Evolutionary conservation across 2,113 vertebrate species (phyloP), one percentile per base, ranked within the genome.

Genomic region (Candoia aspera): DNA sequence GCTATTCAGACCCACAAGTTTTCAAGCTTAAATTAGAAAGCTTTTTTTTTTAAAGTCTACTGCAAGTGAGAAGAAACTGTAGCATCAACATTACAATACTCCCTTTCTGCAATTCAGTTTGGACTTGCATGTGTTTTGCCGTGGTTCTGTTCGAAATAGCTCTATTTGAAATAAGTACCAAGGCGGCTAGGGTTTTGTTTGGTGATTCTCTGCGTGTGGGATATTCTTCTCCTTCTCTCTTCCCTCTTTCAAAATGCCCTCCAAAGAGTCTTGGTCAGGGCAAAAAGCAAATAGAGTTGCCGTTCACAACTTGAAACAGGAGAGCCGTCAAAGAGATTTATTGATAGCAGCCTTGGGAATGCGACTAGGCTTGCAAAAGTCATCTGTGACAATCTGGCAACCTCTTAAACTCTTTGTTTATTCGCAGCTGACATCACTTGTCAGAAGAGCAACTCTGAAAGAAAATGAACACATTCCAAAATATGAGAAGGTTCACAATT

Each of bases 401-500:
- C 99, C 99, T 97, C 98, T 99, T 95, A 98, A 99, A 98, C 98
- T 99, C 96, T 99, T 99, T 98, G 99, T 98, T 98, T 99, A 99
- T 99, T 99, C 99, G 10, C 99, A 99, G 99, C 97, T 99, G 97
- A 99, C 99, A 68, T 99, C 99, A 54, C 98, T 99, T 96, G 99
- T 99, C 96, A 98, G 99, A 96, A 98, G 99, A 97, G 98, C 99
- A 95, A 99, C 99, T 92, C 98, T 99, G 98, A 99, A 99, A 97
- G 99, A 99, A 97, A 99, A 98, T 42, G 99, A 99, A 88, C 97
- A 99, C 86, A 96, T 98, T 88, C 98, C 99, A 90, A 99, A 99
- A 96, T 99, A 99, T 73, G 99, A 99, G 97, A 99, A 99, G 98
- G 97, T 99, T 95, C 99, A 99, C 97, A 99, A 99, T 98, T 99